A percentile compares a stretch with the other conserved stretches of the same genome.
Conservation (phyloP, 2,888 invertebrate genomes). For the Muscina levida region DNA sequence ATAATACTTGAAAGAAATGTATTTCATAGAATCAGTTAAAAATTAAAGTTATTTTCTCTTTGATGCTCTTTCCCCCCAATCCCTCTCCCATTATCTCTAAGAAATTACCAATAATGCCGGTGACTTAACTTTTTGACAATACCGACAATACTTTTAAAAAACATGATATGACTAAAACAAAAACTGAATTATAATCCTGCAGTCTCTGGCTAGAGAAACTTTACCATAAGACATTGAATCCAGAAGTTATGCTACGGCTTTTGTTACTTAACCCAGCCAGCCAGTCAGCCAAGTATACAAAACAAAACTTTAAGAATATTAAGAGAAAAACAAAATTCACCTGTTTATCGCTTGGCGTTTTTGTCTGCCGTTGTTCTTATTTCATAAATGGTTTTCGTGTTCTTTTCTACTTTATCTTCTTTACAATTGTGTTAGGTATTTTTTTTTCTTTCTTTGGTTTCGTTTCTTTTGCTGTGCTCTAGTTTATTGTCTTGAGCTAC, state of each 20-base stretch:
- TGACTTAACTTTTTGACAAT: background rate
- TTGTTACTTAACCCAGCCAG: background rate
- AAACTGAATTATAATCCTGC: constrained; percentile 22
- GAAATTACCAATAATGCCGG: too few relatives aligned
- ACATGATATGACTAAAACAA: constrained; percentile 20
- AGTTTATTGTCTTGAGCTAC: too few relatives aligned
- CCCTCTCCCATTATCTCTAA: too few relatives aligned
- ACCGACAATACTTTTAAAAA: constrained; percentile 25
- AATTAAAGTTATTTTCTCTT: too few relatives aligned
- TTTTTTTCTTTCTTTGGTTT: background rate
- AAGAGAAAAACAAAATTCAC: constrained; percentile 3
- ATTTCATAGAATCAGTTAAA: too few relatives aligned
- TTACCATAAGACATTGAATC: background rate
- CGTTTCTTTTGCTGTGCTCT: constrained; percentile 16
- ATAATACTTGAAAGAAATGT: too few relatives aligned
- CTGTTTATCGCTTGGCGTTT: background rate
- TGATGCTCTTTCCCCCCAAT: too few relatives aligned
- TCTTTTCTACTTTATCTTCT: background rate
- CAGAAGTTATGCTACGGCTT: background rate
- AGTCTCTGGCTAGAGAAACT: background rate
- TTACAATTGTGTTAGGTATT: background rate
- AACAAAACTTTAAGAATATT: background rate
- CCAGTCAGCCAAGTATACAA: background rate
- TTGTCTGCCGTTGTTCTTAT: constrained; percentile 10
- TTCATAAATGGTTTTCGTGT: background rate